Evolutionary conservation across 1,140 invertebrate genomes (phyloP).

Genomic region (Schlechtendalia chinensis): DNA sequence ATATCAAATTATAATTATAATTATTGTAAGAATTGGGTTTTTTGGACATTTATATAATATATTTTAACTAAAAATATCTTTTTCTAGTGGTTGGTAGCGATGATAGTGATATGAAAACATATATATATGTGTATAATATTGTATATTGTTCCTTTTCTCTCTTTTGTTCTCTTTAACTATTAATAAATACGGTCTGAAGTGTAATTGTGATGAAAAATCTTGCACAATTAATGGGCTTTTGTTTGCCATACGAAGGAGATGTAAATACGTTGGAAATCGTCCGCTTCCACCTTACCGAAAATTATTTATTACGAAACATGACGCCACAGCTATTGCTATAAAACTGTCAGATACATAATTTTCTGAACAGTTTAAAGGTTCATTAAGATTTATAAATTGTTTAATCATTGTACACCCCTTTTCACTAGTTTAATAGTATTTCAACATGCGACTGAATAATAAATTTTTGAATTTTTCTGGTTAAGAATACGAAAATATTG

Average conservation of each 20-base stretch:
- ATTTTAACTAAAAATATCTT: neutral
- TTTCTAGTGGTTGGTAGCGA: neutral
- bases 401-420: neutral
- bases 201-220: neutral
- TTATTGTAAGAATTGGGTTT: too few relatives aligned
- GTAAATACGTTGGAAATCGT: neutral
- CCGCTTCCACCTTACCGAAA: too few relatives aligned
- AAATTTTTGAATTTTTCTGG: neutral
- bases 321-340: neutral
- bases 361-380: neutral
- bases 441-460: neutral
- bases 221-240: neutral
- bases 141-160: neutral
- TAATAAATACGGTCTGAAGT: neutral
- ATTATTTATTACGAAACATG: neutral
- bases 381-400: slow-evolving; percentile 3
- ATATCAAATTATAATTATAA: too few relatives aligned
- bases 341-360: neutral
- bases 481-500: neutral
- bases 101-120: neutral
- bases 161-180: neutral
- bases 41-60: neutral
- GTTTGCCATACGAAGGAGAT: neutral
- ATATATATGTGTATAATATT: neutral
- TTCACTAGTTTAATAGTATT: neutral